Base-by-base conservation (phyloP, 2,113 vertebrate genomes). In the Cebus imitator region DNA sequence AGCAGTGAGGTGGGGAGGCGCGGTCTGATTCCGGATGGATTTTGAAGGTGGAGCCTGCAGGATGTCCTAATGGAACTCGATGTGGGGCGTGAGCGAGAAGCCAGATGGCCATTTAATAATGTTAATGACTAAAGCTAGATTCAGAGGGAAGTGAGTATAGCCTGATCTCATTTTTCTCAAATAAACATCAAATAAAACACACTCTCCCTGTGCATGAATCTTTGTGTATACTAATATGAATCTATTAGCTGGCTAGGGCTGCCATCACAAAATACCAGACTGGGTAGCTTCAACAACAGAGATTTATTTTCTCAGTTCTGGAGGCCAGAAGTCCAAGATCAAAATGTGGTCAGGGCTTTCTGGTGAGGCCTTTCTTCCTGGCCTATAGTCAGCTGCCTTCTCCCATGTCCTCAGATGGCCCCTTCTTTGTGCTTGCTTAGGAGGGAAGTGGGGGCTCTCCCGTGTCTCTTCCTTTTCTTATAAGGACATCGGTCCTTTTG, bases 101-200 rank as follows among this genome's bases (percentile, higher is more conserved):
- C 48, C 64, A 76, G 64, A 43, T 14, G 18, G 40, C 58, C 70
- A 52, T 16, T 50, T 61, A 75, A 20, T 30, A n/a, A 14, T 66
- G 10, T 27, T 85, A 27, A 84, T 50, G 35, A 82, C 52, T 87
- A 61, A 75, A n/a, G 12, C 50, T 43, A 83, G 23, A 50, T 88
- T 87, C 50, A 66, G 66, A 82, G 58, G 58, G 48, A 93, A 11
- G 43, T 23, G 68, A 43, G 48, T 21, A 32, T 40, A 75, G 17
- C 50, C 55, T 9, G 30, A 55, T 72, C 58, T 55, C 50, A 72
- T 76, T 97, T 96, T 70, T 91, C 76, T 91, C 87, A 61, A 40
- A 80, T 91, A 82, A 90, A 90, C 87, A 84, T 58, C 86, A 80
- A 92, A 83, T 55, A 45, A 52, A 85, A 87, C 76, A 40, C 43